Evolutionary conservation across 2,888 invertebrate genomes (phyloP), one percentile per base, ranked within the genome.

Genomic region (Allygus modestus): DNA sequence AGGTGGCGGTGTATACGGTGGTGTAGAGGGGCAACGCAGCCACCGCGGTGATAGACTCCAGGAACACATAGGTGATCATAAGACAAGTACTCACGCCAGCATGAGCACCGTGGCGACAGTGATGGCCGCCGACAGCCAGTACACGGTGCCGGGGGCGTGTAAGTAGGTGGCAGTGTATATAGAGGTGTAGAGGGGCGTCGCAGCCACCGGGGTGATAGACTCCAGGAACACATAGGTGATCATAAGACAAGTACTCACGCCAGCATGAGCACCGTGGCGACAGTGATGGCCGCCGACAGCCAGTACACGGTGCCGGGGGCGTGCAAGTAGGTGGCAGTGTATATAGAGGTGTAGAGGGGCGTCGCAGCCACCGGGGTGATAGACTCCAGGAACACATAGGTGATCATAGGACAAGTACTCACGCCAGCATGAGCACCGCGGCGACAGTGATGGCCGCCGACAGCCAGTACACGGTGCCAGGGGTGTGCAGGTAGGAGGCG

Each of bases 211-310:
- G 15, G 33, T 33, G 9, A 71, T 33, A n/a, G 31, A 33, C 33
- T 71, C 71, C 61, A 61, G 33, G 37, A 71, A 71, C n/a, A n/a
- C n/a, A n/a, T n/a, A n/a, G n/a, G n/a, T n/a, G n/a, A n/a, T n/a
- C n/a, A n/a, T n/a, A n/a, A n/a, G n/a, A n/a, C n/a, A n/a, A n/a
- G 37, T 33, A 75, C 73, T 75, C 43, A 75, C 73, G 43, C 20
- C 17, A 43, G 20, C 43, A 75, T 5, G n/a, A 75, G 1, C 20
- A 75, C 37, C 7, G n/a, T 23, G 73, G 12, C 41, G 17, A 11
- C 15, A 31, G 28, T 33, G 31, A 75, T n/a, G 43, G 4, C 73
- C 0, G 73, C 43, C 5, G 33, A 31, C 1, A 71, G 33, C 33
- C 31, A 33, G 33, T 71, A 71, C 9, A 71, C 37, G 11, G 33